phyloP scores from a whole-genome alignment of 1,140 invertebrate species.

The Holcopasites calliopsidis region DNA sequence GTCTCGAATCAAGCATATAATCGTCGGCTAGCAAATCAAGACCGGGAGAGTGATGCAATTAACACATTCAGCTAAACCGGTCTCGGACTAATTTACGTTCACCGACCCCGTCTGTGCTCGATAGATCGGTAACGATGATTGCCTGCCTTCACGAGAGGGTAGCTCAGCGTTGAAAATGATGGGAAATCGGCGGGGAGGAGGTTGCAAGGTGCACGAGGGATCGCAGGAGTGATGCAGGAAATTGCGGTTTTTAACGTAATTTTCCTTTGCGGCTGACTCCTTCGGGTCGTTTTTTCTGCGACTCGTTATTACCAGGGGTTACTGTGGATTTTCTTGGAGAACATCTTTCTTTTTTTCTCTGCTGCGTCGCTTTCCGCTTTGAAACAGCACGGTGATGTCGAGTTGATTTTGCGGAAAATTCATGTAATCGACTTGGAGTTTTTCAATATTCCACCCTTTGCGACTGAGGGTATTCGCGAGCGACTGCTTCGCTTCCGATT shows the following conservation, averaged over 20 bases:
- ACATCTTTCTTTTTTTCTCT: too few relatives aligned
- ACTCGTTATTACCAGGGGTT: not conserved
- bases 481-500: too few relatives aligned
- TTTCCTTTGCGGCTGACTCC: not conserved
- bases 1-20: conserved; percentile 57
- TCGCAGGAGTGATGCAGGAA: not conserved
- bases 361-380: not conserved
- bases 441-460: too few relatives aligned
- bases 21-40: conserved; percentile 57
- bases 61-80: conserved; percentile 61
- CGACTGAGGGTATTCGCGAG: too few relatives aligned
- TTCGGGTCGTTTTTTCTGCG: not conserved
- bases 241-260: not conserved
- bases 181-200: not conserved
- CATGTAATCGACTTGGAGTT: not conserved
- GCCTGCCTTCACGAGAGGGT: not conserved
- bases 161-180: not conserved
- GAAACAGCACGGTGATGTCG: not conserved
- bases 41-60: conserved; percentile 54
- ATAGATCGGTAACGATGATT: conserved; percentile 1
- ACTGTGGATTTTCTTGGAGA: not conserved
- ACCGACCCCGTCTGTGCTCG: conserved; percentile 1
- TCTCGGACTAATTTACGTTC: conserved; percentile 54
- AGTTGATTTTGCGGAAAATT: not conserved
- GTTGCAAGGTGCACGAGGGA: not conserved